Evolutionary conservation across 2,888 invertebrate genomes (phyloP).

Genomic region (Eupeodes luniger): DNA sequence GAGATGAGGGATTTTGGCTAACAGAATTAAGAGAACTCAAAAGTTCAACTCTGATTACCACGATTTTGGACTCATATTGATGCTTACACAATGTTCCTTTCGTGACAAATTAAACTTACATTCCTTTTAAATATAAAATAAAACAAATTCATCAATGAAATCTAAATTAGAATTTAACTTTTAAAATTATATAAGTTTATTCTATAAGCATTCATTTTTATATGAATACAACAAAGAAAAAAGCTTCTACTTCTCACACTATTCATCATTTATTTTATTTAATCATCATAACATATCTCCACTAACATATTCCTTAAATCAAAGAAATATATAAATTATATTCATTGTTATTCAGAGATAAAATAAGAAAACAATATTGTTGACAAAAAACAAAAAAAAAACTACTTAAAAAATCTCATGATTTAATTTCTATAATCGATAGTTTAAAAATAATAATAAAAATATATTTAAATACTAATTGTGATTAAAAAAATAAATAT

Average conservation of each 20-base stretch:
- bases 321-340: slow-evolving; percentile 26
- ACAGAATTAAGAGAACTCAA: too few species aligned
- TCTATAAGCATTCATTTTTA: neutral
- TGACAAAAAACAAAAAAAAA: slow-evolving; percentile 32
- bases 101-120: too few species aligned
- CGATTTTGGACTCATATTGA: too few species aligned
- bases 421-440: slow-evolving; percentile 68
- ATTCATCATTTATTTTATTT: slow-evolving; percentile 17
- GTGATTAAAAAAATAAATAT: slow-evolving; percentile 57
- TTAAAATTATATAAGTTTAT: too few species aligned
- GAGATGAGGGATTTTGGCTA: too few species aligned
- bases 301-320: slow-evolving; percentile 62
- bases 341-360: slow-evolving; percentile 57
- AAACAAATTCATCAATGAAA: too few species aligned
- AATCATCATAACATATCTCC: slow-evolving; percentile 62
- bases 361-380: slow-evolving; percentile 44
- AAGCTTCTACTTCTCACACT: neutral
- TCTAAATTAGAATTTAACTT: neutral
- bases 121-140: too few species aligned
- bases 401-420: slow-evolving; percentile 54
- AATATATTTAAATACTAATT: slow-evolving; percentile 68
- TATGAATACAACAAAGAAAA: neutral
- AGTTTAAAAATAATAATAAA: slow-evolving; percentile 30
- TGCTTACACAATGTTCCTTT: too few species aligned
- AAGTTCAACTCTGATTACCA: too few species aligned